phyloP scores from a whole-genome alignment of 92 coral and sea anemone genomes.

The Epizoanthus fatuus region DNA sequence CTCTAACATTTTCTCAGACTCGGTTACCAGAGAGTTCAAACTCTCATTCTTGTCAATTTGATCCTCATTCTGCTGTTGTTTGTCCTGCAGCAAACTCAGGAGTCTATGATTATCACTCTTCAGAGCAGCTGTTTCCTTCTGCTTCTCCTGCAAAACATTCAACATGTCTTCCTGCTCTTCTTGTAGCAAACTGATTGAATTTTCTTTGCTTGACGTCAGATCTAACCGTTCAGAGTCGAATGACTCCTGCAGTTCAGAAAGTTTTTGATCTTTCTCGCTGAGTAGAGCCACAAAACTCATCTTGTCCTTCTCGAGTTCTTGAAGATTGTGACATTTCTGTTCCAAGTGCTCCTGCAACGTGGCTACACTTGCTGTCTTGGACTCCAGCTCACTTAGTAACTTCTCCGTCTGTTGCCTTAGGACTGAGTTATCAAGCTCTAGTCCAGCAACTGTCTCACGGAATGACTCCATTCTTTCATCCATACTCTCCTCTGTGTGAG shows the following conservation, averaged over 20 bases:
- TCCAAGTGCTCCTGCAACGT: slow-evolving; percentile 69
- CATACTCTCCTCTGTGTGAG: slow-evolving; percentile 41
- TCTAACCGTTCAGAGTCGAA: slow-evolving; percentile 83
- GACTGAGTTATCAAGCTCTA: slow-evolving; percentile 80
- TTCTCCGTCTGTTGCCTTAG: slow-evolving; percentile 82
- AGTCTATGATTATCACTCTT: slow-evolving; percentile 70
- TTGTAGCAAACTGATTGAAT: slow-evolving; percentile 73
- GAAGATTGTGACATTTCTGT: slow-evolving; percentile 67
- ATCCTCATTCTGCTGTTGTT: slow-evolving; percentile 71
- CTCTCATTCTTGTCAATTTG: slow-evolving; percentile 55
- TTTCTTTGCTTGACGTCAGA: slow-evolving; percentile 69
- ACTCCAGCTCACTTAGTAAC: slow-evolving; percentile 71
- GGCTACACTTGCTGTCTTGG: slow-evolving; percentile 61
- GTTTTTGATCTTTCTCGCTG: slow-evolving; percentile 81
- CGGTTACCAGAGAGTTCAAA: slow-evolving; percentile 55
- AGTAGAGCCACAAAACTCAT: slow-evolving; percentile 75
- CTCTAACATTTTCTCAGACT: slow-evolving; percentile 60
- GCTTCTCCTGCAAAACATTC: slow-evolving; percentile 80
- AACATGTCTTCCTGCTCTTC: slow-evolving; percentile 76
- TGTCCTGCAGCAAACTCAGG: slow-evolving; percentile 76
- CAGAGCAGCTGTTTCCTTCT: slow-evolving; percentile 67
- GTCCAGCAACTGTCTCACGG: slow-evolving; percentile 64
- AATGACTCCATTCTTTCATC: slow-evolving; percentile 52
- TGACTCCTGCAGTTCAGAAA: slow-evolving; percentile 89
- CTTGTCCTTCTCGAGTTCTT: slow-evolving; percentile 64